Base-by-base conservation (phyloP, 2,797 vertebrate species). In the Gallinago stenura region DNA sequence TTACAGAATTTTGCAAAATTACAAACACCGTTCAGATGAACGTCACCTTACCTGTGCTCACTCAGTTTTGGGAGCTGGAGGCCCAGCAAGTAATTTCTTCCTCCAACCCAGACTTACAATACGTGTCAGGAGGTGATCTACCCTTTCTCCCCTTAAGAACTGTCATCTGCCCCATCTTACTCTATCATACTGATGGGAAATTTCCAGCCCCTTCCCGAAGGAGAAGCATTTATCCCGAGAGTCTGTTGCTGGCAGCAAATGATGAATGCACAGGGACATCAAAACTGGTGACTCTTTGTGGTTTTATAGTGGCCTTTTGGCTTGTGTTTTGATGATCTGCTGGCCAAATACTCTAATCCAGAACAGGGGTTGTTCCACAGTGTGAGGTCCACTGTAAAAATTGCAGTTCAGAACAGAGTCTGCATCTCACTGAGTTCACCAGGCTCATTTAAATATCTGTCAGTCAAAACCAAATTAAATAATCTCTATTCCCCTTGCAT, bases 1-100 rank as follows among this genome's bases (percentile, higher is more conserved):
- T 87, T 92, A 95, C 73, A 96, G 54, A 87, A 18, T 72, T 93
- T 66, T 33, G 51, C 62, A 87, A 86, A 84, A 92, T n/a, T 76
- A 73, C 66, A 90, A 65, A 46, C 30, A 30, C 35, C 51, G 4
- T 41, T 89, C 39, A 26, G 15, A 71, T 30, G 45, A 83, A 84
- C 17, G 35, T 82, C 25, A 56, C 30, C 35, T 62, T 51, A 58
- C 82, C 62, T 90, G 62, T 62, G 35, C 75, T 89, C 31, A 58
- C 31, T 66, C 17, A 8, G 35, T 62, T 77, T 87, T 64, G 53
- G 33, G 56, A 84, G 11, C 12, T 66, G 39, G 54, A 79, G 31
- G 13, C 33, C 50, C 6, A 8, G 51, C 8, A 76, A 48, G 56
- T 77, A 60, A 73, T 33, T 76, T 68, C 19, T 76, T 31, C 31